Percentiles rank a stretch among this genome's conserved stretches.
Evolutionary conservation across 2,113 vertebrate species (phyloP).

Genomic region (Percina caprodes): DNA sequence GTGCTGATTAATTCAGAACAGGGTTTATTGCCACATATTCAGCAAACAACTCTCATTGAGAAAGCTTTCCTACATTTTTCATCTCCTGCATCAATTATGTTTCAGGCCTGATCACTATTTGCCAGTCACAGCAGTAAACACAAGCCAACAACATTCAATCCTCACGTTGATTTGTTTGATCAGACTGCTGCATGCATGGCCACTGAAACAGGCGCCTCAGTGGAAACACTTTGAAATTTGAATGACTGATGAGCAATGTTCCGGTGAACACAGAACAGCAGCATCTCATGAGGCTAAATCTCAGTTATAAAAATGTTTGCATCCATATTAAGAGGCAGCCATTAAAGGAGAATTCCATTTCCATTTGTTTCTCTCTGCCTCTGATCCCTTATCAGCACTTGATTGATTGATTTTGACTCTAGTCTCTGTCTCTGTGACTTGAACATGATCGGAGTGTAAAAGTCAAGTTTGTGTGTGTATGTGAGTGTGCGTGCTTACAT

Average conservation of each 20-base stretch:
- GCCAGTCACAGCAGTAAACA: slow-evolving; percentile 35
- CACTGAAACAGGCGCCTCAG: slow-evolving; percentile 20
- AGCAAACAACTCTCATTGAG: slow-evolving; percentile 9
- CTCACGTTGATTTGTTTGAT: slow-evolving; percentile 37
- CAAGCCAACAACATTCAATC: slow-evolving; percentile 30
- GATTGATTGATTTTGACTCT: slow-evolving; percentile 65
- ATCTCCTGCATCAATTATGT: slow-evolving; percentile 31
- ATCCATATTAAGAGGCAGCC: slow-evolving; percentile 28
- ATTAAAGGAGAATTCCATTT: slow-evolving; percentile 28
- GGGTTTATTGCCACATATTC: slow-evolving; percentile 26
- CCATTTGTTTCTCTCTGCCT: slow-evolving; percentile 46
- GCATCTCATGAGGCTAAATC: background rate
- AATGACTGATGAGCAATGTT: slow-evolving; percentile 23
- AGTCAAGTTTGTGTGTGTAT: slow-evolving; percentile 27
- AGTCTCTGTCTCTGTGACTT: slow-evolving; percentile 50
- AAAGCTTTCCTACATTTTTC: slow-evolving; percentile 30
- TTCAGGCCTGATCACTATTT: slow-evolving; percentile 23
- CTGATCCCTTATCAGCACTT: slow-evolving; percentile 56
- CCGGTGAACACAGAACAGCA: background rate
- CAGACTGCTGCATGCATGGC: slow-evolving; percentile 30
- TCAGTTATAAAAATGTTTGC: slow-evolving; percentile 1
- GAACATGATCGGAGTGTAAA: slow-evolving; percentile 66
- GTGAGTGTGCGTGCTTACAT: background rate
- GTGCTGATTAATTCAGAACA: background rate
- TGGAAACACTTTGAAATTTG: slow-evolving; percentile 23